A percentile compares a stretch with the other conserved stretches of the same genome.
phyloP scores from a whole-genome alignment of 2,113 vertebrate species.

The Chamaea fasciata region DNA sequence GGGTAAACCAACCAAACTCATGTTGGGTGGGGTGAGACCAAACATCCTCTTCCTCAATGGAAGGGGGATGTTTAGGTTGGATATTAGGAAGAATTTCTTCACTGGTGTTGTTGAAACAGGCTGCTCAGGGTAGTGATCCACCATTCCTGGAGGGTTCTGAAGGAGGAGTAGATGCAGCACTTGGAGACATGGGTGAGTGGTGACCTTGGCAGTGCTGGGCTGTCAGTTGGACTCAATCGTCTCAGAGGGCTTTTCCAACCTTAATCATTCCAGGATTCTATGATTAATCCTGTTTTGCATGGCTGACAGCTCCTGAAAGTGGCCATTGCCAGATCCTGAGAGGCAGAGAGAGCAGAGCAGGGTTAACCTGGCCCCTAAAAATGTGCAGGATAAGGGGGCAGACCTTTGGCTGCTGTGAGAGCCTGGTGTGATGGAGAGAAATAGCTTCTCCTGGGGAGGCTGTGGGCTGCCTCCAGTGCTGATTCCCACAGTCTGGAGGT shows the following conservation, averaged over 20 bases:
- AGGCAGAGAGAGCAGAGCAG: background rate
- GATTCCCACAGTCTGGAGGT: background rate
- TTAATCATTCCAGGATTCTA: background rate
- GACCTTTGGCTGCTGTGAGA: background rate
- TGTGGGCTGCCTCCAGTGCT: background rate
- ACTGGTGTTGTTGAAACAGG: background rate
- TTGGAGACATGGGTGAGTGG: background rate
- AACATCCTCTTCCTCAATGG: rapidly evolving
- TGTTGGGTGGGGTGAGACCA: background rate
- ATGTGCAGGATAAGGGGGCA: background rate
- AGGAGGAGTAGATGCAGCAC: background rate
- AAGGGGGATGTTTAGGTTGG: background rate
- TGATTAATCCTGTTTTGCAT: background rate
- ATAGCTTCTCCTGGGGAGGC: background rate
- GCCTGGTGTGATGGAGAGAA: background rate
- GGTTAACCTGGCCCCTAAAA: background rate
- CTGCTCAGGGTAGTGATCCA: background rate
- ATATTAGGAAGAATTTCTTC: background rate
- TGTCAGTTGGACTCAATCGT: background rate
- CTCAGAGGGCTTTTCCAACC: background rate
- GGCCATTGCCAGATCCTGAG: background rate
- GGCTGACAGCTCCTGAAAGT: background rate
- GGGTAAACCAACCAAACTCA: background rate
- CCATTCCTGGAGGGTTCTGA: background rate
- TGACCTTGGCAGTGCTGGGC: background rate